phyloP scores from a whole-genome alignment of 2,888 invertebrate genomes.

The Microplitis manilae region DNA sequence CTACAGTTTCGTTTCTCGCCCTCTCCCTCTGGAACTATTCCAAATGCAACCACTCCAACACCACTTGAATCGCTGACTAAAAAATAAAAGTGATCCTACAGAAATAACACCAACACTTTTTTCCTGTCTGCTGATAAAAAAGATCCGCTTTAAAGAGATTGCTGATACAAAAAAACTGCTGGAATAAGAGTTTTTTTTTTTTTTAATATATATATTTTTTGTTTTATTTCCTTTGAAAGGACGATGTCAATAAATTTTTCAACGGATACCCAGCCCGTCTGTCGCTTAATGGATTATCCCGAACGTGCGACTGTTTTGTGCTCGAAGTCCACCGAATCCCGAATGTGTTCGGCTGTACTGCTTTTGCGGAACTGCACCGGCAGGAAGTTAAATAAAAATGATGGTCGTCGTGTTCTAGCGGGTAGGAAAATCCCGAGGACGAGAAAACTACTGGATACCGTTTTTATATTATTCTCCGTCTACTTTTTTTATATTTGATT shows the following conservation, averaged over 20 bases:
- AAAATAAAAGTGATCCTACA: constrained; percentile 21
- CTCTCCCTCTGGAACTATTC: constrained; percentile 31
- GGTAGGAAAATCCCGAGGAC: neutral
- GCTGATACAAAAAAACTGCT: neutral
- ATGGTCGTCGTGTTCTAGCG: constrained; percentile 28
- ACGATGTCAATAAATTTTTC: constrained; percentile 39
- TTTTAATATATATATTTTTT: constrained; percentile 8
- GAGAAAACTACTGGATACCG: neutral
- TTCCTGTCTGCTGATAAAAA: constrained; percentile 19
- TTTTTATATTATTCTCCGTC: neutral
- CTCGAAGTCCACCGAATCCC: neutral
- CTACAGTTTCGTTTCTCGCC: neutral
- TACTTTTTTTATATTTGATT: constrained; percentile 14
- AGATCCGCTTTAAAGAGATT: constrained; percentile 17
- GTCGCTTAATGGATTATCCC: constrained; percentile 40
- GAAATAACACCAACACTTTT: constrained; percentile 16
- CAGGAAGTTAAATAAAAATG: constrained; percentile 34
- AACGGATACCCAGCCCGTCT: constrained; percentile 33
- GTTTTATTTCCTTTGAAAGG: constrained; percentile 15
- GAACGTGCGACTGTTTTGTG: constrained; percentile 25
- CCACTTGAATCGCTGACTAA: constrained; percentile 29
- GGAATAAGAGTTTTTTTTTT: neutral
- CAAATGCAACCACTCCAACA: constrained; percentile 34
- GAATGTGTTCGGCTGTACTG: neutral
- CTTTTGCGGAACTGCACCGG: constrained; percentile 4